A percentile compares a stretch with the other conserved stretches of the same genome.
Conservation (phyloP, 1,140 invertebrate species). For the Drosophila kohkoa region DNA sequence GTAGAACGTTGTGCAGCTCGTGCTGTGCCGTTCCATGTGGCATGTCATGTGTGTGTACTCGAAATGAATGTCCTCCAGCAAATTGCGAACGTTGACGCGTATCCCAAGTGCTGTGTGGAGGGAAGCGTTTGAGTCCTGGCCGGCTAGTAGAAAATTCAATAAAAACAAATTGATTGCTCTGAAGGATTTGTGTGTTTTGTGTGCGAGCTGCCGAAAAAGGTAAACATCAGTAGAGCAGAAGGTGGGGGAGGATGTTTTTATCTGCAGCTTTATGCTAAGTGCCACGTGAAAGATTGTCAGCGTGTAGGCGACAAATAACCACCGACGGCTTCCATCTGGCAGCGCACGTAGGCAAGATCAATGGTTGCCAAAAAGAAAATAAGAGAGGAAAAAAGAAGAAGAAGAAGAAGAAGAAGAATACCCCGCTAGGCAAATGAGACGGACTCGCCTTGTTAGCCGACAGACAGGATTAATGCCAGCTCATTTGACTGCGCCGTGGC, state of each 20-base stretch:
- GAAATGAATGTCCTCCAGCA: slow-evolving; percentile 69
- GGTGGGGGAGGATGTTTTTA: slow-evolving; percentile 16
- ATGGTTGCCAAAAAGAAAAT: slow-evolving; percentile 19
- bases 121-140: slow-evolving; percentile 21
- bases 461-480: slow-evolving; percentile 67
- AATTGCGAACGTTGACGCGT: slow-evolving; percentile 53
- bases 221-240: slow-evolving; percentile 32
- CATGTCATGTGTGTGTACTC: slow-evolving; percentile 63
- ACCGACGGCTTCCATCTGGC: slow-evolving; percentile 19
- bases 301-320: slow-evolving; percentile 59
- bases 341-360: slow-evolving; percentile 47
- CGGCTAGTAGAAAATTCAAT: slow-evolving; percentile 69
- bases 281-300: slow-evolving; percentile 70
- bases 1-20: not conserved
- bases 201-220: slow-evolving; percentile 62
- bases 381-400: too few relatives aligned
- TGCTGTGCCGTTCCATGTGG: slow-evolving; percentile 25
- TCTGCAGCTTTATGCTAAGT: slow-evolving; percentile 68
- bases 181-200: slow-evolving; percentile 69
- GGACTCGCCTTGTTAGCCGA: slow-evolving; percentile 36
- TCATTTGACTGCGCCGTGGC: slow-evolving; percentile 62
- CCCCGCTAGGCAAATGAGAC: slow-evolving; percentile 15
- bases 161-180: slow-evolving; percentile 80
- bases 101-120: not conserved
- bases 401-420: not conserved